Evolutionary conservation across 1,140 invertebrate genomes (phyloP).

Genomic region (Reticulitermes speratus): DNA sequence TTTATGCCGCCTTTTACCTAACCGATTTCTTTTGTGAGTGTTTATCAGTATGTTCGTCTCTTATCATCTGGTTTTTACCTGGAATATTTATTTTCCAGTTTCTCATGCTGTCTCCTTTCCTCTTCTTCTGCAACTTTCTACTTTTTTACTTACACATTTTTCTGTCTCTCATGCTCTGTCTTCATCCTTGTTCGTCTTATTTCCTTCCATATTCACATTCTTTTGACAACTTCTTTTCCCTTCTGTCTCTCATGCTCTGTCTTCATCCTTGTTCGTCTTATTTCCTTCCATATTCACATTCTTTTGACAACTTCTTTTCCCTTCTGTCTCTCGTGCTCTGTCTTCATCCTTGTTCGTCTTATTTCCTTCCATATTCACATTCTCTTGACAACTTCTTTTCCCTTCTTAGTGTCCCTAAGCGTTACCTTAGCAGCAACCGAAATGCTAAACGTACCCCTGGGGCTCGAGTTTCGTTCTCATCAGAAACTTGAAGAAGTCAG

Average conservation of each 20-base stretch:
- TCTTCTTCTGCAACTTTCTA: not conserved
- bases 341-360: not conserved
- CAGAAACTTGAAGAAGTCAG: no score
- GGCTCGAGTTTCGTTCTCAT: no score
- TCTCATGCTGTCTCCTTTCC: not conserved
- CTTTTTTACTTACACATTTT: not conserved
- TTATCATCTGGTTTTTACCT: no score
- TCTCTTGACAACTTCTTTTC: not conserved
- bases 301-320: not conserved
- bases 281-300: not conserved
- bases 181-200: not conserved
- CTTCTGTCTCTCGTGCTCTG: not conserved
- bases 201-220: not conserved
- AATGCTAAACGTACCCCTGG: not conserved
- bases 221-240: not conserved
- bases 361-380: not conserved
- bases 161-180: not conserved
- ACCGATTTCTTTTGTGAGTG: no score
- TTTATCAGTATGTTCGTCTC: no score
- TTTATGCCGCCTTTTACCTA: no score
- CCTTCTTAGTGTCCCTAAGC: not conserved
- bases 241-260: not conserved
- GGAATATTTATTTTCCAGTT: no score
- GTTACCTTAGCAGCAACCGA: not conserved
- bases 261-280: not conserved